A percentile compares a stretch with the other conserved stretches of the same genome.
Evolutionary conservation across 1,140 invertebrate species (phyloP).

Genomic region (Condylostylus longicornis): DNA sequence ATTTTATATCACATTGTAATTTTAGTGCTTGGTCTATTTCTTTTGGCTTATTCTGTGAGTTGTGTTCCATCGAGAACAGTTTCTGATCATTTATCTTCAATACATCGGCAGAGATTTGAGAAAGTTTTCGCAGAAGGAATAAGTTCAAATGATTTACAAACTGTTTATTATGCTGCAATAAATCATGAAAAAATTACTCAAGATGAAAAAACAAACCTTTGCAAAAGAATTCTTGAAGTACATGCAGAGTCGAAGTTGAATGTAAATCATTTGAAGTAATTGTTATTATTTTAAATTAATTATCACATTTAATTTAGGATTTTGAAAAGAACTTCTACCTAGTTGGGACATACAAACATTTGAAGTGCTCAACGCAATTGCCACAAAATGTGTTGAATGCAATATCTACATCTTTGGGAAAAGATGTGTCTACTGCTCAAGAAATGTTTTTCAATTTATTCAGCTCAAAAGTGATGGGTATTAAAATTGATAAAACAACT

Average conservation of each 20-base stretch:
- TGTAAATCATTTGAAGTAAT: constrained; percentile 12
- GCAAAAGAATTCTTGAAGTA: constrained; percentile 17
- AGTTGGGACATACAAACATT: constrained; percentile 23
- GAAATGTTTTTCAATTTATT: constrained; percentile 25
- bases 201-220: constrained; percentile 16
- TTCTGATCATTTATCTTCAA: constrained; percentile 18
- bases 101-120: constrained; percentile 25
- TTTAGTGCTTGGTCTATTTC: too few relatives aligned
- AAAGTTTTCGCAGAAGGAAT: constrained; percentile 27
- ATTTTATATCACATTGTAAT: too few relatives aligned
- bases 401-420: constrained; percentile 17
- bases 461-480: constrained; percentile 18
- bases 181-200: constrained; percentile 22
- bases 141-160: constrained; percentile 25
- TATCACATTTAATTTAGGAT: constrained; percentile 11
- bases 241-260: constrained; percentile 28
- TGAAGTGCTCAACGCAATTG: constrained; percentile 19
- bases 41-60: too few relatives aligned
- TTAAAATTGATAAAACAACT: constrained; percentile 28
- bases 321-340: constrained; percentile 30
- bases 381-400: constrained; percentile 16
- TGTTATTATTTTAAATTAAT: background rate
- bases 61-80: constrained; percentile 24
- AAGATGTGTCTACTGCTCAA: constrained; percentile 16
- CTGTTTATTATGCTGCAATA: constrained; percentile 24